Evolutionary conservation across 1,140 invertebrate genomes (phyloP).

Genomic region (Drosophila triauraria): DNA sequence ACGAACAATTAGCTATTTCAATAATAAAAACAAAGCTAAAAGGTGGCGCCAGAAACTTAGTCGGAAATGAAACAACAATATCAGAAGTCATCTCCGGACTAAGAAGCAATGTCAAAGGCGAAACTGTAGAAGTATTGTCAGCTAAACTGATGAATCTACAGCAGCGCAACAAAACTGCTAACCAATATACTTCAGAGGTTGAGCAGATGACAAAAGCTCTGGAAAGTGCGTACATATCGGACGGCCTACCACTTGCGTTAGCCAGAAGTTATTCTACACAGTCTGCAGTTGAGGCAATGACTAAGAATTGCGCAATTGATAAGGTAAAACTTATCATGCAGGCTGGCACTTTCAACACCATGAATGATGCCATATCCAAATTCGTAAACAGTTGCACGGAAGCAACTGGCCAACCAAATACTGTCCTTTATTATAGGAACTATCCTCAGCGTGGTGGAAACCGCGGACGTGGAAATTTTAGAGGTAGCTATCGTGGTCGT

Average conservation of each 20-base stretch:
- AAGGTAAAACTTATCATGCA: slow-evolving; percentile 41
- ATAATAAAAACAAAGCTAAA: slow-evolving; percentile 3
- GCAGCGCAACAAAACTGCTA: slow-evolving; percentile 12
- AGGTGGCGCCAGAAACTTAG: slow-evolving; percentile 3
- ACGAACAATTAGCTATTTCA: background rate
- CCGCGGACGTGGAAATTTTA: background rate
- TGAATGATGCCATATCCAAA: slow-evolving; percentile 31
- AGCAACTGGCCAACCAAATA: slow-evolving; percentile 23
- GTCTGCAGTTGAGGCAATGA: slow-evolving; percentile 22
- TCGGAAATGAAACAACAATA: background rate
- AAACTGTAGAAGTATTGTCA: slow-evolving; percentile 12
- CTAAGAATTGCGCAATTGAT: slow-evolving; percentile 24
- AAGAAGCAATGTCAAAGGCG: slow-evolving; percentile 5
- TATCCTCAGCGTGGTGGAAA: slow-evolving; percentile 10
- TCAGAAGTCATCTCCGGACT: background rate
- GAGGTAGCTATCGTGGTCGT: slow-evolving; percentile 3
- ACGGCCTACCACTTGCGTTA: slow-evolving; percentile 6
- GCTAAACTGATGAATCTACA: slow-evolving; percentile 2
- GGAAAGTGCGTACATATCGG: slow-evolving; percentile 24
- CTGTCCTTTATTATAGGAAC: slow-evolving; percentile 13
- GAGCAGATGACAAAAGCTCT: slow-evolving; percentile 12
- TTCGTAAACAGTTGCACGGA: slow-evolving; percentile 19
- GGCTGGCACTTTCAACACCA: slow-evolving; percentile 17
- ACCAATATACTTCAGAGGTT: slow-evolving; percentile 1
- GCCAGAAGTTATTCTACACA: slow-evolving; percentile 25